Percentiles rank a stretch among this genome's conserved stretches.
Evolutionary conservation across 2,797 vertebrate genomes (phyloP).

Genomic region (Sparidentex hasta): DNA sequence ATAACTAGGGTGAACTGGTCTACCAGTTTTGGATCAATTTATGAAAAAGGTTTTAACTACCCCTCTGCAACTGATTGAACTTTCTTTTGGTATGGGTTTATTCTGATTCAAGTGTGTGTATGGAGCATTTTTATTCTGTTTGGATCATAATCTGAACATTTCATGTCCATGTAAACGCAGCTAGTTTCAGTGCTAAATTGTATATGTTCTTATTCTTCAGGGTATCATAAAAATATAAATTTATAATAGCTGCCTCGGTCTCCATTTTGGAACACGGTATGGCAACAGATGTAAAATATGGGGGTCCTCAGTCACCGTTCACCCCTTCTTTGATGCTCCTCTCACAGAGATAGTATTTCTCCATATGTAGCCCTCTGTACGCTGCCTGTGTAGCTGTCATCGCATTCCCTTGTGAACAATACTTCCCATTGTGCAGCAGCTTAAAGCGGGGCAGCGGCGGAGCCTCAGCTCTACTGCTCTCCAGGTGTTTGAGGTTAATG

Average conservation of each 20-base stretch:
- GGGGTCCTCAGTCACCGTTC: conserved; percentile 11
- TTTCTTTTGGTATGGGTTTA: no score
- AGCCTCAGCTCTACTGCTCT: conserved; percentile 50
- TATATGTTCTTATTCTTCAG: not conserved
- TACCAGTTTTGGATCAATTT: no score
- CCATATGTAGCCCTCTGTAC: conserved; percentile 62
- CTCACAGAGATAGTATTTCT: conserved; percentile 84
- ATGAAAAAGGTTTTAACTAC: no score
- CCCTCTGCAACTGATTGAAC: no score
- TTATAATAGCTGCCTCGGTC: not conserved
- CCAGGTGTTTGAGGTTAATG: conserved; percentile 79
- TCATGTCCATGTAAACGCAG: no score
- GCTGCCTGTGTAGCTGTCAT: conserved; percentile 49
- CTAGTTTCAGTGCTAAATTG: not conserved
- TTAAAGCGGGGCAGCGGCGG: conserved; percentile 51
- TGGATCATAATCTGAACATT: no score
- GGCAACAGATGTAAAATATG: conserved; percentile 30
- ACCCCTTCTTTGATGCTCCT: conserved; percentile 65
- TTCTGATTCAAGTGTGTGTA: no score
- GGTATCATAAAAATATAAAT: not conserved
- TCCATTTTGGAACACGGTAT: conserved; percentile 6
- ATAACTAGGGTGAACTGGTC: no score
- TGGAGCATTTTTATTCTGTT: no score
- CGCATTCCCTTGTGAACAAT: conserved; percentile 77
- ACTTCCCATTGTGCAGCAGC: conserved; percentile 67